A percentile compares a stretch with the other conserved stretches of the same genome.
These are phyloP conservation scores for Chelonoidis abingdonii DNA, from an alignment of 2,113 vertebrate genomes.

Conservation along the genomic window DNA sequence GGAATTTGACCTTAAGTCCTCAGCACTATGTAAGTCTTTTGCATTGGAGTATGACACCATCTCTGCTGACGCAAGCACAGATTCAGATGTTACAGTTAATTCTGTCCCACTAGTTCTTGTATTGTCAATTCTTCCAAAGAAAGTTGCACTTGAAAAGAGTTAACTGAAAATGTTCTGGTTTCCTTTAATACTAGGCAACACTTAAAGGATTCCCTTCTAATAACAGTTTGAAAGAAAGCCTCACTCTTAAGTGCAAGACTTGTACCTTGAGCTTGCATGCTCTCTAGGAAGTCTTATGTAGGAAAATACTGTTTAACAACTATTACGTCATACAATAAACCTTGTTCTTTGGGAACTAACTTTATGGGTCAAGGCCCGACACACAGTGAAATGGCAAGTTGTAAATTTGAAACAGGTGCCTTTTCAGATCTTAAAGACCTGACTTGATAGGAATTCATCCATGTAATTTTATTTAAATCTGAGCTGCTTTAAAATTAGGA, in stretches of 20 bases:
- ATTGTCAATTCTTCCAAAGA: slow-evolving; percentile 3
- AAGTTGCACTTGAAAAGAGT: background rate
- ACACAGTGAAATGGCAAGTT: background rate
- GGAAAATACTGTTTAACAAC: slow-evolving; percentile 32
- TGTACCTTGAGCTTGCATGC: background rate
- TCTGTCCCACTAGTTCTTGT: background rate
- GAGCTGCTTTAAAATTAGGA: background rate
- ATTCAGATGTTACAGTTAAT: background rate
- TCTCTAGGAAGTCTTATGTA: background rate
- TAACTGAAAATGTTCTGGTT: slow-evolving; percentile 6
- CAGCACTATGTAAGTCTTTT: background rate
- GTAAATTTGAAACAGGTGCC: background rate
- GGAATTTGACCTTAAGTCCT: background rate
- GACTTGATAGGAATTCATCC: background rate
- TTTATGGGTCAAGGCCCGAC: background rate
- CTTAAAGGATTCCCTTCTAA: slow-evolving; percentile 19
- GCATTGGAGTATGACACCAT: background rate
- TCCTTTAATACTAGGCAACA: background rate
- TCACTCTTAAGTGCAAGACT: background rate
- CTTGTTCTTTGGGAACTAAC: background rate
- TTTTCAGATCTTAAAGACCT: background rate
- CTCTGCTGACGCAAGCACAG: background rate
- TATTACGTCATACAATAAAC: background rate
- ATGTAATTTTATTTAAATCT: background rate
- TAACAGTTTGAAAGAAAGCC: background rate